Conservation (phyloP, 2,888 invertebrate species). For the Phengaris arion region DNA sequence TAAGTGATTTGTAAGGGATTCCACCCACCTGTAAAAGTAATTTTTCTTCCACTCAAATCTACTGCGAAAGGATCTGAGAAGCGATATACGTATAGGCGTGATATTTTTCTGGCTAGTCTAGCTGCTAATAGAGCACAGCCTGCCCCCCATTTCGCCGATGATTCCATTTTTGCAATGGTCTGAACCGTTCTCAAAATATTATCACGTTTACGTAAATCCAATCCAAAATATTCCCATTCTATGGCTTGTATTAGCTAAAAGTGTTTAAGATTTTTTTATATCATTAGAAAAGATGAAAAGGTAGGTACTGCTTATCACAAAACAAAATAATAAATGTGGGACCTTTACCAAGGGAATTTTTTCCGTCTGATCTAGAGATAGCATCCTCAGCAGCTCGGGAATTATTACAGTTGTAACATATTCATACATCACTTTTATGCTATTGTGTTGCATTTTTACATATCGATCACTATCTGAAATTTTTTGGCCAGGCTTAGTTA, state of each 20-base stretch:
- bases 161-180: slow-evolving; percentile 75
- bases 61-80: slow-evolving; percentile 72
- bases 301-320: too few relatives aligned
- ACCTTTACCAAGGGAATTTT: slow-evolving; percentile 50
- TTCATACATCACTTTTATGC: slow-evolving; percentile 73
- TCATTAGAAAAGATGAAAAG: neutral
- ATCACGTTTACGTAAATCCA: slow-evolving; percentile 37
- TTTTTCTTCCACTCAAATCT: slow-evolving; percentile 61
- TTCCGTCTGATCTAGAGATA: slow-evolving; percentile 53
- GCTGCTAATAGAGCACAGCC: slow-evolving; percentile 78
- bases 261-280: neutral
- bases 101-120: slow-evolving; percentile 68
- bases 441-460: slow-evolving; percentile 45
- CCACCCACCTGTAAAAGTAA: slow-evolving; percentile 76
- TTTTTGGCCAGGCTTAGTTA: neutral
- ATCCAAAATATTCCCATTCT: slow-evolving; percentile 78
- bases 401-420: slow-evolving; percentile 80
- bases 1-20: neutral
- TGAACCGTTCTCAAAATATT: slow-evolving; percentile 63
- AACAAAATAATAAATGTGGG: too few relatives aligned
- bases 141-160: slow-evolving; percentile 78
- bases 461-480: slow-evolving; percentile 14
- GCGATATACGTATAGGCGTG: slow-evolving; percentile 78
- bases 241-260: slow-evolving; percentile 59
- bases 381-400: slow-evolving; percentile 75